These are phyloP conservation scores for Dipodomys stephensi DNA, from an alignment of 2,113 vertebrate genomes.

Conservation along the genomic window DNA sequence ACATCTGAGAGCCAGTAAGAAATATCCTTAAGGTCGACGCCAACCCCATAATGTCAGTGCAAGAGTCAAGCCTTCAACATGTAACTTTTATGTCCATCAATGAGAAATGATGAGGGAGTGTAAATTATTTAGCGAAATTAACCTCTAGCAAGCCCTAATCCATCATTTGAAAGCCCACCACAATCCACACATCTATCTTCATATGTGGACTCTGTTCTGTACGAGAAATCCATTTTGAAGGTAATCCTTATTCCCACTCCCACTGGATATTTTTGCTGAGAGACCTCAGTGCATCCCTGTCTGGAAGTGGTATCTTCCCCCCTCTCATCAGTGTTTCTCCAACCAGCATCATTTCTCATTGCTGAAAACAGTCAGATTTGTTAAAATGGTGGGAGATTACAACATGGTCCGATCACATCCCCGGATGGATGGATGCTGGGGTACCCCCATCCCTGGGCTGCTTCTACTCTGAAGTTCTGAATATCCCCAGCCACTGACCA, in stretches of 20 bases:
- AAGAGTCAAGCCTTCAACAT: conserved; percentile 40
- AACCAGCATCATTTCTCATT: not conserved
- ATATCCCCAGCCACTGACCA: not conserved
- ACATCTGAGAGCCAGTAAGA: conserved; percentile 61
- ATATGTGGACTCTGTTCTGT: not conserved
- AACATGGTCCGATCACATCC: not conserved
- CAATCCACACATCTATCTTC: conserved; percentile 24
- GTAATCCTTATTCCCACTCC: not conserved
- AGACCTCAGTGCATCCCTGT: not conserved
- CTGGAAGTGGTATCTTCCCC: not conserved
- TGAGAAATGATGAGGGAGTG: not conserved
- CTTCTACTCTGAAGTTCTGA: not conserved
- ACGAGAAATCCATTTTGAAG: conserved; percentile 40
- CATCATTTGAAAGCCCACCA: not conserved
- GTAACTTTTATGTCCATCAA: conserved; percentile 43
- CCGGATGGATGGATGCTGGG: not conserved
- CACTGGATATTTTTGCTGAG: not conserved
- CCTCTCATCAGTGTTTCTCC: not conserved
- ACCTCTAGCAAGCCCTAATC: not conserved
- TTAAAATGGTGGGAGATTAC: not conserved
- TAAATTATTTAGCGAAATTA: conserved; percentile 38
- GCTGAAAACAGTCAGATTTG: conserved; percentile 8
- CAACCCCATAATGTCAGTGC: conserved; percentile 33
- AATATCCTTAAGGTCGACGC: conserved; percentile 54
- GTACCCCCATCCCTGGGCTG: not conserved